phyloP scores from a whole-genome alignment of 1,140 invertebrate species.

The Aphelinus certus region DNA sequence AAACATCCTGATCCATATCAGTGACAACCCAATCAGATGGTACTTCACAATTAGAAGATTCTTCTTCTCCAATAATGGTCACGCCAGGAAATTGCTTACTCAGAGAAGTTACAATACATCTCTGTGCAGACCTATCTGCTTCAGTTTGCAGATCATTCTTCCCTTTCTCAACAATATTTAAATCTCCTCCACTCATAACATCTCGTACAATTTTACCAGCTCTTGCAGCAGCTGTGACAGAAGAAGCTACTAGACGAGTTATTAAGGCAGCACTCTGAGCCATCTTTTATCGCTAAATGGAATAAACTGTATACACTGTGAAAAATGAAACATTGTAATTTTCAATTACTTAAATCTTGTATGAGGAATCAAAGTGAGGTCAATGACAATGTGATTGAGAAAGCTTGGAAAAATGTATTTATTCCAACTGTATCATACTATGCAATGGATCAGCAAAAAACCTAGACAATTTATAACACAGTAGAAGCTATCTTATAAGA shows the following conservation, averaged over 20 bases:
- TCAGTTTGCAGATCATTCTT: constrained; percentile 96
- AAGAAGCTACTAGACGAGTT: constrained; percentile 76
- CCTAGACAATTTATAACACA: too few species aligned
- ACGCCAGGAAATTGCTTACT: constrained; percentile 84
- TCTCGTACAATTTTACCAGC: constrained; percentile 92
- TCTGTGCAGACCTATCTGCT: constrained; percentile 93
- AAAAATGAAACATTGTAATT: too few species aligned
- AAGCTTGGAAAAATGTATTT: too few species aligned
- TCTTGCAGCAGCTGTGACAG: constrained; percentile 79
- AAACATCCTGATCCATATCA: constrained; percentile 76
- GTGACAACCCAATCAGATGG: constrained; percentile 78
- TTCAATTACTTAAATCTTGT: too few species aligned
- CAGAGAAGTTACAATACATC: constrained; percentile 89
- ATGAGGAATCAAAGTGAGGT: too few species aligned
- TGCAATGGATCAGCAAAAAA: too few species aligned
- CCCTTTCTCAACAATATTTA: constrained; percentile 94
- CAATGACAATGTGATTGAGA: too few species aligned
- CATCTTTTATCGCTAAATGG: constrained; percentile 55
- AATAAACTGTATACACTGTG: too few species aligned
- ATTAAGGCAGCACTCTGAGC: constrained; percentile 71
- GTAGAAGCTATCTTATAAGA: too few species aligned
- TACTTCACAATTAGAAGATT: constrained; percentile 69
- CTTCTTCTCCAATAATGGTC: constrained; percentile 95
- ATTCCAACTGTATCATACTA: too few species aligned
- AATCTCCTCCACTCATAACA: constrained; percentile 86